Evolutionary conservation across 2,113 vertebrate genomes (phyloP).

Genomic region (Podilymbus podiceps): DNA sequence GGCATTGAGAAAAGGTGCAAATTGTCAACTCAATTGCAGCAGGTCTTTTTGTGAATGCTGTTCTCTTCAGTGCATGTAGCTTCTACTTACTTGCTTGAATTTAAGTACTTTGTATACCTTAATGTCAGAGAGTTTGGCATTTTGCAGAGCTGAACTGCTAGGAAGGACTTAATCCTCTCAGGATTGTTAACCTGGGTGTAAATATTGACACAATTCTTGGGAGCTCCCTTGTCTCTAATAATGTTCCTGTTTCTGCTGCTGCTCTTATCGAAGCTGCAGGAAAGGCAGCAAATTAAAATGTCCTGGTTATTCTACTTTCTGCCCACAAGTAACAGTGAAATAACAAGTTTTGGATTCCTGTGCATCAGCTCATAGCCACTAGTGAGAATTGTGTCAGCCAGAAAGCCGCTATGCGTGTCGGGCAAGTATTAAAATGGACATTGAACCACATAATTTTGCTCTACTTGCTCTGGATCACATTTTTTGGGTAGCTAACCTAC

Average conservation of each 20-base stretch:
- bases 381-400: background rate
- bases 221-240: background rate
- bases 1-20: background rate
- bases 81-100: background rate
- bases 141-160: background rate
- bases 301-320: background rate
- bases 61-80: background rate
- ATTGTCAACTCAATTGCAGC: background rate
- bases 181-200: background rate
- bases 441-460: background rate
- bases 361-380: rapidly evolving
- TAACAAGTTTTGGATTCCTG: background rate
- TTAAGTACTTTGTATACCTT: background rate
- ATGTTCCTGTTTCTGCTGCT: background rate
- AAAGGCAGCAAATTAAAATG: background rate
- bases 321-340: background rate
- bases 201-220: background rate
- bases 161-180: background rate
- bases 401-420: background rate
- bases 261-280: background rate
- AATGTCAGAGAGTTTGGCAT: background rate
- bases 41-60: background rate
- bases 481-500: background rate
- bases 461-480: rapidly evolving
- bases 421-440: background rate